Base-by-base conservation (phyloP, 2,888 invertebrate species). In the Cheilosia vulpina region DNA sequence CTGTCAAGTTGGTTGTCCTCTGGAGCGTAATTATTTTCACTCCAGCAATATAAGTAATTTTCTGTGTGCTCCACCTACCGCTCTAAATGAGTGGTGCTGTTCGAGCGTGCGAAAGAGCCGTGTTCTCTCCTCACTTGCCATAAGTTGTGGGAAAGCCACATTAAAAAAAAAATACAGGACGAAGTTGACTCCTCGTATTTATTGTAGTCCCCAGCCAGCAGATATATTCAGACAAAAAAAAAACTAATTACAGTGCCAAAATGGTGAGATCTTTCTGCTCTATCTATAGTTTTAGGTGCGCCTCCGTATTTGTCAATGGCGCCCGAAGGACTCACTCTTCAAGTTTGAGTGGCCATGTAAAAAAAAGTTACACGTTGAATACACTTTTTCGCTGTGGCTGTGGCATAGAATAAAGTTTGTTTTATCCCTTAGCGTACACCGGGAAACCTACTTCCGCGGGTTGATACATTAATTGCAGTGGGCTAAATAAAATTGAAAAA, bases 221-320 rank as follows among this genome's bases (percentile, higher is more conserved):
- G 69, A 75, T 80, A 71, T 65, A 71, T 69, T 57, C 60, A 71
- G 45, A 60, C 57, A 53, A 43, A 38, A 65, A 34, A 69, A 82
- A 84, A 84, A 79, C 75, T 84, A 84, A 84, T 84, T 84, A 80
- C 75, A 75, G 65, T 84, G 79, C 69, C 83, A 73, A 79, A 84
- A 65, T 69, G 73, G 73, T 75, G 73, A 76, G 84, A 84, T 80
- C 79, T 84, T 41, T 43, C 75, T 84, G 63, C 58, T 47, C 31
- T 52, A 60, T 66, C 31, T 52, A 55, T 66, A 65, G 53, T 60
- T 53, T 47, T 38, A 34, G 15, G 5, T 66, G 50, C 45, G 60
- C 55, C 52, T 58, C 58, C 68, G 50, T 69, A 69, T 68, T 69
- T 78, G 68, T 73, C 57, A 34, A 60, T 66, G 83, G 68, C 57